phyloP scores from a whole-genome alignment of 2,888 invertebrate genomes.

The Calephelis perditalis region DNA sequence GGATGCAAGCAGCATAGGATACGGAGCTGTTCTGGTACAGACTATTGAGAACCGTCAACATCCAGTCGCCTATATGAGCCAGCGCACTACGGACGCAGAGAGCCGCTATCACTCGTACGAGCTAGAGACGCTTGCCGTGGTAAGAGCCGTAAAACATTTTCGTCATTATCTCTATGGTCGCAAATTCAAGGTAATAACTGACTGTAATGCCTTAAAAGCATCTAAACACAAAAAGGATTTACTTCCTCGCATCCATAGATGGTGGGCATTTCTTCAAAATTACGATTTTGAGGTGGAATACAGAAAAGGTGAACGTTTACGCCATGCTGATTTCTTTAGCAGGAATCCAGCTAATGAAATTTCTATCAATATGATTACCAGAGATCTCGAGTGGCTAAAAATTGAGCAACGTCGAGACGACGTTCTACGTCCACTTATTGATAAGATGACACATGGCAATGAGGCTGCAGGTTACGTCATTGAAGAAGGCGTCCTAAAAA shows the following conservation, averaged over 20 bases:
- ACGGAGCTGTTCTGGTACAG: slow-evolving; percentile 27
- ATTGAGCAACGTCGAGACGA: no score
- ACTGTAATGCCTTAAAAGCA: slow-evolving; percentile 38
- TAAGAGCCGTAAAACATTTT: slow-evolving; percentile 36
- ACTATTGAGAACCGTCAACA: no score
- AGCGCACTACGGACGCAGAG: slow-evolving; percentile 27
- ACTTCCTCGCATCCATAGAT: slow-evolving; percentile 34
- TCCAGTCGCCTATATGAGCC: slow-evolving; percentile 27
- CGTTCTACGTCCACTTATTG: no score
- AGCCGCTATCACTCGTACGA: slow-evolving; percentile 19
- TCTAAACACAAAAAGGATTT: slow-evolving; percentile 36
- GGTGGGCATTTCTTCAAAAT: slow-evolving; percentile 39
- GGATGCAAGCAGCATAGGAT: slow-evolving; percentile 33
- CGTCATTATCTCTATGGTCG: slow-evolving; percentile 33
- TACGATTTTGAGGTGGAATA: slow-evolving; percentile 32
- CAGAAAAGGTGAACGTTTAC: slow-evolving; percentile 26
- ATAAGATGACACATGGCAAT: not conserved
- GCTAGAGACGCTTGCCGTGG: slow-evolving; percentile 20
- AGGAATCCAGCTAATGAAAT: slow-evolving; percentile 19
- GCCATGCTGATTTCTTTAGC: slow-evolving; percentile 27
- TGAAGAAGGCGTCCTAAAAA: no score
- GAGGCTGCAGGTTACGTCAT: slow-evolving; percentile 20
- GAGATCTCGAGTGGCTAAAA: slow-evolving; percentile 13
- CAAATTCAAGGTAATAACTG: slow-evolving; percentile 30
- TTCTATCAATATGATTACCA: slow-evolving; percentile 21